These are phyloP conservation scores for Nemotelus pantherinus DNA, from an alignment of 2,888 invertebrate genomes.

Conservation along the genomic window DNA sequence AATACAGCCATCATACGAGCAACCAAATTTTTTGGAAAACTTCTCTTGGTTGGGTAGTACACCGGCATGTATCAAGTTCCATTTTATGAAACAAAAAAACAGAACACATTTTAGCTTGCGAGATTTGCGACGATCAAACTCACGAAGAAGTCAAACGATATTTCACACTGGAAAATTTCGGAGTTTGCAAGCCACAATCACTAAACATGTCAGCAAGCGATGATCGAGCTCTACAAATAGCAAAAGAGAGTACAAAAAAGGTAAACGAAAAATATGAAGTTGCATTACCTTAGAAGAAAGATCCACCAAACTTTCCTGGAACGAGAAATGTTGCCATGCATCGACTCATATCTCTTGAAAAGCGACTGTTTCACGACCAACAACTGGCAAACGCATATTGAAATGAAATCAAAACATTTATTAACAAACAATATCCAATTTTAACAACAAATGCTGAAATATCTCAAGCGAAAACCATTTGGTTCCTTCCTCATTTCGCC, in stretches of 20 bases:
- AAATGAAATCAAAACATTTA: not conserved
- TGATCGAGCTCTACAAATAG: not conserved
- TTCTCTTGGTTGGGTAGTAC: not conserved
- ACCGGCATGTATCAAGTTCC: not conserved
- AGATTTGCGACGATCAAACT: not conserved
- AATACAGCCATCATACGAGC: too few relatives aligned
- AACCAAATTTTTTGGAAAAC: not conserved
- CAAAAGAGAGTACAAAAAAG: not conserved
- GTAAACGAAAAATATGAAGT: constrained; percentile 1
- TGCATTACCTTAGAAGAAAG: not conserved
- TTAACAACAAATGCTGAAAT: not conserved
- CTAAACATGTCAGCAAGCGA: not conserved
- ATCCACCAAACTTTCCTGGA: too few relatives aligned
- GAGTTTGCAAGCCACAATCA: not conserved
- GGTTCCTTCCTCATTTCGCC: not conserved
- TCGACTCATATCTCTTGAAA: not conserved
- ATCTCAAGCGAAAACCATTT: not conserved
- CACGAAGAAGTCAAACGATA: not conserved
- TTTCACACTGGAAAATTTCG: constrained; percentile 1
- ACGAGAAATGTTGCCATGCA: not conserved
- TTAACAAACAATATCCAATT: not conserved
- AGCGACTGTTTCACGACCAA: not conserved
- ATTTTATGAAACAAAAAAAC: not conserved
- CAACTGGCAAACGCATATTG: not conserved
- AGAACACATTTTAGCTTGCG: not conserved